Percentiles rank a stretch among this genome's conserved stretches.
Conservation (phyloP, 2,888 invertebrate genomes). For the Idaea dimidiata region DNA sequence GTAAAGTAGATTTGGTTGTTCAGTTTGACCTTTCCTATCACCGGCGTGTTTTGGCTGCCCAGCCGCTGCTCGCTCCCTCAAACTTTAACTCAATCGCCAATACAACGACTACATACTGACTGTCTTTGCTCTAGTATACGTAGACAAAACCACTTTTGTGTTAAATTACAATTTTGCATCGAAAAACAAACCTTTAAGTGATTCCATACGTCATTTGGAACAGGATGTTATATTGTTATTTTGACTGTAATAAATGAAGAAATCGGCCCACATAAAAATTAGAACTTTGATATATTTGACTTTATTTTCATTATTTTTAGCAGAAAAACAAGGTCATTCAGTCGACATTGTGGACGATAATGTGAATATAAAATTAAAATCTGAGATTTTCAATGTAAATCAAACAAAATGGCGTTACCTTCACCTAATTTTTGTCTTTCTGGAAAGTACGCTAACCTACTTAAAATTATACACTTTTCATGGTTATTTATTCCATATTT, state of each 20-base stretch:
- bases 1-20: too few relatives aligned
- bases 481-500: too few relatives aligned
- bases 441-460: not conserved
- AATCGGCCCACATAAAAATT: conserved; percentile 24
- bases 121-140: not conserved
- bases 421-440: not conserved
- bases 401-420: not conserved
- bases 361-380: conserved; percentile 21
- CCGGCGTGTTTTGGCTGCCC: too few relatives aligned
- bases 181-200: conserved; percentile 20
- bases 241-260: conserved; percentile 26
- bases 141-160: conserved; percentile 7
- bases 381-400: not conserved
- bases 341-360: conserved; percentile 31
- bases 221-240: conserved; percentile 43
- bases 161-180: conserved; percentile 14
- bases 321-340: conserved; percentile 39
- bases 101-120: not conserved
- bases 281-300: conserved; percentile 31
- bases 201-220: conserved; percentile 29
- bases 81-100: too few relatives aligned
- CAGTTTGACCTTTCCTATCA: too few relatives aligned
- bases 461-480: not conserved
- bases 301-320: conserved; percentile 36
- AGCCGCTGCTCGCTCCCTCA: too few relatives aligned